Evolutionary conservation across 2,888 invertebrate genomes (phyloP), one percentile per base, ranked within the genome.

Genomic region (Oxycera nigricornis): DNA sequence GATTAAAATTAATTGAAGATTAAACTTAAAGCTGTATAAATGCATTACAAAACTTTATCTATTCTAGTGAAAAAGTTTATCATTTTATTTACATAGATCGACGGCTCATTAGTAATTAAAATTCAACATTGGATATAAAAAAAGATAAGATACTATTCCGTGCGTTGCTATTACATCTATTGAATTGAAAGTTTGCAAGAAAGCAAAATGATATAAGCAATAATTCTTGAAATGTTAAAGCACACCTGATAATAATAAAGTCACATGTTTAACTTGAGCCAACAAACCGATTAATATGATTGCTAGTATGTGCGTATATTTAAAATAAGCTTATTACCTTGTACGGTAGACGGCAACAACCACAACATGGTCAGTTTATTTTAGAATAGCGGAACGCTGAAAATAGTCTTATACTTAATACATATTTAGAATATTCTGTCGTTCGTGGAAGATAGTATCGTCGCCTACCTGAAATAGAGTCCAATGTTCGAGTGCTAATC

Each of bases 211-310:
- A 30, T 59, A 24, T 9, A 39, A 65, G 65, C 39, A 41, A 46
- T 46, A 46, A 46, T 41, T 65, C 26, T 41, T 11, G 39, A 65
- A 65, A 65, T 39, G 26, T 24, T 17, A 30, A 65, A 65, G 14
- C 39, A 39, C 65, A 65, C 65, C 65, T 65, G 65, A 65, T 65
- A 41, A 22, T 41, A 39, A 65, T 65, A 65, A 65, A 65, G 65
- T 65, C 65, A 65, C 65, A 65, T 65, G 65, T 17, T 20, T 26
- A 11, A 14, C 17, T 55, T 55, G 55, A 20, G 24, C 24, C 20
- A 20, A 6, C 17, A 55, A 6, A 17, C 7, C 7, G 6, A 35
- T 7, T 35, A 35, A 35, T 7, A 11, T 35, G 11, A 28, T 17
- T 59, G n/a, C 26, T 2, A 20, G 55, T 22, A 59, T n/a, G 28